Evolutionary conservation across 2,113 vertebrate species (phyloP), one percentile per base, ranked within the genome.

Genomic region (Dromas ardeola): DNA sequence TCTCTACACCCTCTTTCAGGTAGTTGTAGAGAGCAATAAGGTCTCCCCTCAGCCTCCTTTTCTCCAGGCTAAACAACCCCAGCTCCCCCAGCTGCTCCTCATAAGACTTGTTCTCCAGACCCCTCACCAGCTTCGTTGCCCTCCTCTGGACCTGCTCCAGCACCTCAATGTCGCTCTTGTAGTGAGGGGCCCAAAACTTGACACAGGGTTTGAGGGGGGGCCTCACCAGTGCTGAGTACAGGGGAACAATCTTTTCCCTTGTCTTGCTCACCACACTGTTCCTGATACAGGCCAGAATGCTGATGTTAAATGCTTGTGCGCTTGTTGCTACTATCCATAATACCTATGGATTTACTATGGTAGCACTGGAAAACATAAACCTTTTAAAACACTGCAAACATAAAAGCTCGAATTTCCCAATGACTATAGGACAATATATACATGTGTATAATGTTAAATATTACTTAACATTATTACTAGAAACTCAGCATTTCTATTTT

Each of bases 341-440:
- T 3, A 34, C 9, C 42, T 4, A n/a, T 11, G 10, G 36, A 78
- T n/a, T 62, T 34, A 45, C 45, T 40, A 25, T 0, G 0, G 5
- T 32, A 87, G 43, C 52, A 61, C 0, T 21, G 13, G 18, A 55
- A 62, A 73, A 66, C 10, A 6, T 12, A 26, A 81, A 74, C 36
- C 63, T 53, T 81, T 42, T 63, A 16, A 73, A 89, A 49, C 6
- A 45, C 1, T 30, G 5, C 8, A 69, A 69, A 49, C 6, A 10
- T 29, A 80, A 67, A 65, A 42, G 11, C 11, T 42, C 25, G 6
- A 18, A 26, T 76, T 80, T 47, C 55, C 19, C 2, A 38, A 77
- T 23, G 7, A 5, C 34, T 42, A 47, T 13, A 52, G 11, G 10
- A 20, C 29, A 27, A 49, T 2, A 50, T 30, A 16, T 18, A n/a